Evolutionary conservation across 2,888 invertebrate species (phyloP).

Genomic region (Drosophila atroscutellata): DNA sequence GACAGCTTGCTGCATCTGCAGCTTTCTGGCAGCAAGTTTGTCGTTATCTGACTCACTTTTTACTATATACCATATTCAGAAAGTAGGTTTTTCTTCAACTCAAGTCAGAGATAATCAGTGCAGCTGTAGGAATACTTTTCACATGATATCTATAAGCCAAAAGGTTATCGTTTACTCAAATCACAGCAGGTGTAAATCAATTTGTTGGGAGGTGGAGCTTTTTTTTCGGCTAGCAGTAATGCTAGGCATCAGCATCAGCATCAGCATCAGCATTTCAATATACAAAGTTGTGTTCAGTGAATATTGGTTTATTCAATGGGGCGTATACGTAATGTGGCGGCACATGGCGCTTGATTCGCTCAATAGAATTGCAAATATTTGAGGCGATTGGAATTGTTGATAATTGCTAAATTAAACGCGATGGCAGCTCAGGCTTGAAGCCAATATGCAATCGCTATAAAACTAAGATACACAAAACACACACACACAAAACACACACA

Average conservation of each 20-base stretch:
- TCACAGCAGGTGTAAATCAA: not conserved
- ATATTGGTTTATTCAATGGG: constrained; percentile 21
- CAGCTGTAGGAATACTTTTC: not conserved
- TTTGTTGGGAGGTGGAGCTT: not conserved
- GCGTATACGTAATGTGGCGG: constrained; percentile 70
- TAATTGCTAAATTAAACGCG: constrained; percentile 77
- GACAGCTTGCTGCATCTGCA: not conserved
- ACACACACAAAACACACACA: constrained; percentile 7
- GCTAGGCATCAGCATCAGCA: not conserved
- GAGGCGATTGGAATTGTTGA: constrained; percentile 71
- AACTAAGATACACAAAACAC: constrained; percentile 1
- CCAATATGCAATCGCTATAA: constrained; percentile 20
- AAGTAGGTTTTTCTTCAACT: not conserved
- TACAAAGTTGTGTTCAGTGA: constrained; percentile 1
- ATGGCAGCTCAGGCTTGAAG: constrained; percentile 50
- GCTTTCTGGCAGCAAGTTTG: not conserved
- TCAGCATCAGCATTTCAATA: constrained; percentile 2
- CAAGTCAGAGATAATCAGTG: not conserved
- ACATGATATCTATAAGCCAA: not conserved
- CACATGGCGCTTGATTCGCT: constrained; percentile 55
- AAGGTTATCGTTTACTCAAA: not conserved
- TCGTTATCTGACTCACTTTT: not conserved
- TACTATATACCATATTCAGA: not conserved
- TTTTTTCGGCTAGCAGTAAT: not conserved
- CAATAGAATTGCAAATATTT: constrained; percentile 79